Percentiles rank a stretch among this genome's conserved stretches.
These are phyloP conservation scores for Conopomorpha cramerella DNA, from an alignment of 1,140 invertebrate genomes.

Conservation along the genomic window DNA sequence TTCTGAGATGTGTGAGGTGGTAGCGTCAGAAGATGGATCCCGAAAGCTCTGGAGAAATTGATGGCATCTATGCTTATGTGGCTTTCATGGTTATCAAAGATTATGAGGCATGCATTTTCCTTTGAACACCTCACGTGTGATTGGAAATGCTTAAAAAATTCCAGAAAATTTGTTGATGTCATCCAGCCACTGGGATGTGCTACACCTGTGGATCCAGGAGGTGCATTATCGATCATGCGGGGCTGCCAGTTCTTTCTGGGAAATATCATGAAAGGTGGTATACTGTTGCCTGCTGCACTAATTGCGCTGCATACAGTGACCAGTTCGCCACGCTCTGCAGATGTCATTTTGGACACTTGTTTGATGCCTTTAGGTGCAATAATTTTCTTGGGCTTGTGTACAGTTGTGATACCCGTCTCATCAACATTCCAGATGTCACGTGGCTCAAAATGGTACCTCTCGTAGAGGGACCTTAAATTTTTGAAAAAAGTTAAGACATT, in stretches of 20 bases:
- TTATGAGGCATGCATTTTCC: conserved; percentile 18
- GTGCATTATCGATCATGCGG: conserved; percentile 23
- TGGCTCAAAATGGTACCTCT: conserved; percentile 4
- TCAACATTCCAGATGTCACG: conserved; percentile 35
- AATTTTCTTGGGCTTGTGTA: conserved; percentile 31
- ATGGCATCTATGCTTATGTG: no score
- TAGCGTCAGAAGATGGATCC: no score
- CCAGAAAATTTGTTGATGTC: conserved; percentile 20
- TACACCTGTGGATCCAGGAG: conserved; percentile 21
- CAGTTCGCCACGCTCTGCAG: conserved; percentile 37
- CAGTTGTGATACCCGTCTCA: conserved; percentile 51
- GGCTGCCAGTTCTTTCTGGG: conserved; percentile 26
- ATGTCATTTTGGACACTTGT: conserved; percentile 47
- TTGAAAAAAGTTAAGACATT: conserved; percentile 25
- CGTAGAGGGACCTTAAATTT: conserved; percentile 17
- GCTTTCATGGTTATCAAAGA: no score
- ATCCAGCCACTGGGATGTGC: conserved; percentile 35
- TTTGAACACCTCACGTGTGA: conserved; percentile 15
- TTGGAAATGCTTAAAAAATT: conserved; percentile 28
- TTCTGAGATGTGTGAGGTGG: background rate
- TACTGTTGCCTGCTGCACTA: conserved; percentile 29
- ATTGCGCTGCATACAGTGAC: conserved; percentile 36
- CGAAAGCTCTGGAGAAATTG: no score
- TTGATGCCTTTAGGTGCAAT: conserved; percentile 31
- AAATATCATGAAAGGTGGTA: conserved; percentile 50